Evolutionary conservation across 2,113 vertebrate species (phyloP).

Genomic region (Fregetta grallaria): DNA sequence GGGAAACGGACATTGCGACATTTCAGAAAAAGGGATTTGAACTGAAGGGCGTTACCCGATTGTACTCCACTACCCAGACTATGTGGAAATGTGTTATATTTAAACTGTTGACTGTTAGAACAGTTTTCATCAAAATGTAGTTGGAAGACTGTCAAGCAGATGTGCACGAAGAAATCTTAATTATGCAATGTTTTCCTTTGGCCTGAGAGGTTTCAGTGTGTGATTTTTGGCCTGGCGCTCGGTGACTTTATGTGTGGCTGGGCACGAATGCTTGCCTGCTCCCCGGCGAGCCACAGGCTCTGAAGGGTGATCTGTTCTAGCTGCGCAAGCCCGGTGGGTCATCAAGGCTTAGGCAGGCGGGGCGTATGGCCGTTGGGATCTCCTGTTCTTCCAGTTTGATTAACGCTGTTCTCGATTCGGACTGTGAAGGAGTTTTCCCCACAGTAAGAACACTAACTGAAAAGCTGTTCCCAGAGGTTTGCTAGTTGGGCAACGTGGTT

Average conservation of each 20-base stretch:
- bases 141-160: conserved; percentile 39
- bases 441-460: neutral
- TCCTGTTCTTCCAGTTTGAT: neutral
- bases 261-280: neutral
- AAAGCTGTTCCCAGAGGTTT: neutral
- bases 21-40: neutral
- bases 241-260: neutral
- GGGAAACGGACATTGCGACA: neutral
- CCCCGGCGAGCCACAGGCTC: neutral
- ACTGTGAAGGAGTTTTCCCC: neutral
- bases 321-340: neutral
- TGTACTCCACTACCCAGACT: neutral
- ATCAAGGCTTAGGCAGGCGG: neutral
- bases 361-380: neutral
- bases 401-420: fast-evolving
- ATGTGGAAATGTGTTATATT: neutral
- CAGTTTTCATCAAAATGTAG: neutral
- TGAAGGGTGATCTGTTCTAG: neutral
- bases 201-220: conserved; percentile 12
- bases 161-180: neutral
- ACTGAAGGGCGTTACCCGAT: neutral
- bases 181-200: conserved; percentile 3
- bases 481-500: neutral
- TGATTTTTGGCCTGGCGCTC: neutral
- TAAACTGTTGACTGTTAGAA: neutral